Percentiles rank a stretch among this genome's conserved stretches.
These are phyloP conservation scores for Ramphastos sulfuratus DNA, from an alignment of 2,113 vertebrate species.

Conservation along the genomic window DNA sequence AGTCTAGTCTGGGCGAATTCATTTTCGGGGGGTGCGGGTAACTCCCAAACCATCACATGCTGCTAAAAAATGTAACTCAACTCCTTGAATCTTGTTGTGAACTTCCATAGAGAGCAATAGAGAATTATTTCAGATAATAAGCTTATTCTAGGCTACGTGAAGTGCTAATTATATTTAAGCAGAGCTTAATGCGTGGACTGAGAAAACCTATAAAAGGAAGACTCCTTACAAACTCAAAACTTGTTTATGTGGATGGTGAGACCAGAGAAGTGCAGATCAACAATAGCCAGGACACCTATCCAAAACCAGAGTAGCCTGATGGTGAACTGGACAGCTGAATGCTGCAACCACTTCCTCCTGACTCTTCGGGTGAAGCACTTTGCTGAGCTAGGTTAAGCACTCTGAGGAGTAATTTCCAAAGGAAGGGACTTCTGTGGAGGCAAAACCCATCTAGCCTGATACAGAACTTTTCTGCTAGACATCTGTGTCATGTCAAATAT, in stretches of 20 bases:
- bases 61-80: neutral
- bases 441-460: neutral
- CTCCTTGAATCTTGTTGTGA: neutral
- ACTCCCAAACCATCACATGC: no score
- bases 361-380: neutral
- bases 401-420: neutral
- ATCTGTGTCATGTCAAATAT: neutral
- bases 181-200: neutral
- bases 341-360: neutral
- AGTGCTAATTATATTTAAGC: neutral
- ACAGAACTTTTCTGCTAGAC: neutral
- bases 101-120: neutral
- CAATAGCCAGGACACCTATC: neutral
- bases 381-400: neutral
- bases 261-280: neutral
- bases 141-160: neutral
- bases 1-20: no score
- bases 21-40: no score
- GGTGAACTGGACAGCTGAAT: neutral
- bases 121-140: neutral
- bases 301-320: neutral
- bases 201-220: neutral
- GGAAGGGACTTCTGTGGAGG: neutral
- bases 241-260: neutral
- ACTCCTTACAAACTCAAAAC: neutral